Percentiles rank a stretch among this genome's conserved stretches.
Conservation (phyloP, 2,888 invertebrate genomes). For the Andrena bicolor region DNA sequence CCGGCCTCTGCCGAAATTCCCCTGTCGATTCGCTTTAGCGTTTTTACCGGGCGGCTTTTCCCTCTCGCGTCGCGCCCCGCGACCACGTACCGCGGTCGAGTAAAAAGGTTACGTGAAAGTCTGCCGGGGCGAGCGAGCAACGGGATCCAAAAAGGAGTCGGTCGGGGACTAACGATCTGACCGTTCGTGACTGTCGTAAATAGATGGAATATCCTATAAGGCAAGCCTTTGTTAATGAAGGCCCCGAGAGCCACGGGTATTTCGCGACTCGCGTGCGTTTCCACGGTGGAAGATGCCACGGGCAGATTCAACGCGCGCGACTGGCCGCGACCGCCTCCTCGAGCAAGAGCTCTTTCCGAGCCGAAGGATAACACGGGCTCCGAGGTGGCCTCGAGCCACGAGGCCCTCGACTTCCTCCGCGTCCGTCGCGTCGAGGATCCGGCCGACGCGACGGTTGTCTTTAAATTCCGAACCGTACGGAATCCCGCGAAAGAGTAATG, state of each 20-base stretch:
- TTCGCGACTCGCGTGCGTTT: conserved; percentile 77
- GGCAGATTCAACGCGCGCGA: conserved; percentile 65
- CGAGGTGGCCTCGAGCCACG: conserved; percentile 49
- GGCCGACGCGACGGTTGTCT: conserved; percentile 41
- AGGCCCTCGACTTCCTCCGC: conserved; percentile 54
- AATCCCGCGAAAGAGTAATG: conserved; percentile 61
- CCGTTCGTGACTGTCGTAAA: conserved; percentile 74
- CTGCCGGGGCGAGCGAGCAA: conserved; percentile 14
- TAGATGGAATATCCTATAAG: conserved; percentile 75
- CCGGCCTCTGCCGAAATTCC: conserved; percentile 20
- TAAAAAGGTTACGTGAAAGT: conserved; percentile 43
- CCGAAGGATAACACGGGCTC: conserved; percentile 41
- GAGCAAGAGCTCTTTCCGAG: conserved; percentile 46
- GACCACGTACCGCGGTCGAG: neutral
- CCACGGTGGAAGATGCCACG: conserved; percentile 72
- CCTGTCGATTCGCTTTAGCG: conserved; percentile 1
- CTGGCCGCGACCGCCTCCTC: neutral
- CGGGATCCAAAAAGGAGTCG: conserved; percentile 65
- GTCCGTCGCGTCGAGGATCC: conserved; percentile 31
- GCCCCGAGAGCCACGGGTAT: conserved; percentile 61
- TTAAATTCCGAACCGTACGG: conserved; percentile 65
- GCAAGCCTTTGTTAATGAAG: conserved; percentile 74
- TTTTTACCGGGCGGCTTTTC: conserved; percentile 16
- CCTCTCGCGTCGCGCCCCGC: neutral
- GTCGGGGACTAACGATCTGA: conserved; percentile 69